phyloP scores from a whole-genome alignment of 37 sponge, comb jelly and placozoan species.

The Eunapius fragilis region DNA sequence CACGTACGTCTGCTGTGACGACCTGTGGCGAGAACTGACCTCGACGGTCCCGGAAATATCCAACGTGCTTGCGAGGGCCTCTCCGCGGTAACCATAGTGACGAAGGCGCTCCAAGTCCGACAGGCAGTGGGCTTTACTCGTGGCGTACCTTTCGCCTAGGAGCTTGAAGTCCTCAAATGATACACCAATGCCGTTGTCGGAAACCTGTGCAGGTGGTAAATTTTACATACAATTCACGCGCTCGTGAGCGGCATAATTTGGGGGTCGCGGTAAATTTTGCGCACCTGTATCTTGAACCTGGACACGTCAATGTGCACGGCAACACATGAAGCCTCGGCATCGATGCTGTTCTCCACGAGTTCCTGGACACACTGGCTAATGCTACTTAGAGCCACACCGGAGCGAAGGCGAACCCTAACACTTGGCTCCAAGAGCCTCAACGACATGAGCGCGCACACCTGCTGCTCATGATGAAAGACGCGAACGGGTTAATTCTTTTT shows the following conservation, averaged over 20 bases:
- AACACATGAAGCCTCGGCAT: conserved; percentile 73
- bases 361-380: conserved; percentile 71
- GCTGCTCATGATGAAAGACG: background rate
- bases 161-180: conserved; percentile 33
- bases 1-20: conserved; percentile 47
- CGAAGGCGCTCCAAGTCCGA: conserved; percentile 29
- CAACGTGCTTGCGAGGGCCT: conserved; percentile 65
- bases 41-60: conserved; percentile 60
- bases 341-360: conserved; percentile 87
- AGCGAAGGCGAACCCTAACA: conserved; percentile 42
- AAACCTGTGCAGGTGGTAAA: conserved; percentile 24
- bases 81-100: conserved; percentile 65
- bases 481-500: background rate
- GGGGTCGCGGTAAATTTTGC: background rate
- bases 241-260: background rate
- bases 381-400: conserved; percentile 46
- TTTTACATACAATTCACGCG: background rate
- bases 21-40: conserved; percentile 47
- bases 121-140: conserved; percentile 63
- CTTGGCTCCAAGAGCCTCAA: conserved; percentile 33
- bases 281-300: conserved; percentile 49
- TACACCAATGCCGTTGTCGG: conserved; percentile 75
- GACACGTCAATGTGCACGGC: conserved; percentile 64
- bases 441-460: conserved; percentile 7
- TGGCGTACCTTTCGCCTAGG: conserved; percentile 60